These are phyloP conservation scores for Xiphorhynchus erythropygius DNA, from an alignment of 2,797 vertebrate genomes.

Conservation along the genomic window DNA sequence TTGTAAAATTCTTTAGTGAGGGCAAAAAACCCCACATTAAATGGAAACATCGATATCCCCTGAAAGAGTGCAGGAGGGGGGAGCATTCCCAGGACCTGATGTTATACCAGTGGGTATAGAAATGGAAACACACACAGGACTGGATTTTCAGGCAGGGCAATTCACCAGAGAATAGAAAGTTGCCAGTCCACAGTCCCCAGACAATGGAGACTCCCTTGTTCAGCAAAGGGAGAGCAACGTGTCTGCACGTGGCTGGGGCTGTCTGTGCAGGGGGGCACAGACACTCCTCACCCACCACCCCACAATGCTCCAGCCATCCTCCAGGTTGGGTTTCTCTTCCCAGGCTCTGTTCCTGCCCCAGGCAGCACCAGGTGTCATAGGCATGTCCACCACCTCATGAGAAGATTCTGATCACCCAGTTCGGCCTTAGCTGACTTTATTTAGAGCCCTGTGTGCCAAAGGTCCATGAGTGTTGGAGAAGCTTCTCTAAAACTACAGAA, in stretches of 20 bases:
- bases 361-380: neutral
- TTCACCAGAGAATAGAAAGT: conserved; percentile 21
- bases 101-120: conserved; percentile 47
- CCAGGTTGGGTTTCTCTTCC: neutral
- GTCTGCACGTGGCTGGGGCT: neutral
- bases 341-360: accelerated
- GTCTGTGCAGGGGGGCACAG: neutral
- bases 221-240: neutral
- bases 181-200: neutral
- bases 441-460: neutral
- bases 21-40: conserved; percentile 68
- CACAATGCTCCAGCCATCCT: neutral
- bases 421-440: neutral
- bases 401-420: neutral
- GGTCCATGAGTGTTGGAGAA: neutral
- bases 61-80: conserved; percentile 51
- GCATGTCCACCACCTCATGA: accelerated
- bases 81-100: conserved; percentile 61
- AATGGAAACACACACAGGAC: conserved; percentile 43
- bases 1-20: conserved; percentile 72
- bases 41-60: conserved; percentile 70
- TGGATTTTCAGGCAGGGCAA: conserved; percentile 5
- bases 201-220: neutral
- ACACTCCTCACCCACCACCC: neutral
- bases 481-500: neutral